These are phyloP conservation scores for Aphodius sticticus DNA, from an alignment of 2,888 invertebrate species.

Conservation along the genomic window DNA sequence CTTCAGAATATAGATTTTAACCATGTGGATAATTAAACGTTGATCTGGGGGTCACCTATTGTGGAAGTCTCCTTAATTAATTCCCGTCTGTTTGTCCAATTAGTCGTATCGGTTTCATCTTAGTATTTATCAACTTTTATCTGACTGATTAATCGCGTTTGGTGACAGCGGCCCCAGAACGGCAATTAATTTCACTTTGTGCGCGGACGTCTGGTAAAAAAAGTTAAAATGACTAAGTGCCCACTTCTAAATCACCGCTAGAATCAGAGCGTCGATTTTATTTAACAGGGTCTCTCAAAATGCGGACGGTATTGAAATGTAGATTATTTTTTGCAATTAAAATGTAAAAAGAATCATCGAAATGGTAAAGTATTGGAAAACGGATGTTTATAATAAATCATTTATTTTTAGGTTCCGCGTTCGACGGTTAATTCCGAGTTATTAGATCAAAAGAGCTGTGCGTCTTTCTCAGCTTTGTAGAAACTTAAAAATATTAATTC, in stretches of 20 bases:
- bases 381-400: too few relatives aligned
- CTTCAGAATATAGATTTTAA: background rate
- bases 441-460: too few relatives aligned
- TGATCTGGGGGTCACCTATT: background rate
- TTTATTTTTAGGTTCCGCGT: too few relatives aligned
- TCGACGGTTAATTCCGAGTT: too few relatives aligned
- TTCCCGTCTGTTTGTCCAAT: background rate
- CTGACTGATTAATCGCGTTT: background rate
- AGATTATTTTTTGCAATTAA: too few relatives aligned
- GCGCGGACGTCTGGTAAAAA: conserved; percentile 4
- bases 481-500: too few relatives aligned
- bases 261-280: background rate
- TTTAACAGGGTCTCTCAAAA: background rate
- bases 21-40: background rate
- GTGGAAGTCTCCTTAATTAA: background rate
- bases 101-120: background rate
- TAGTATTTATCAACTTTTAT: background rate
- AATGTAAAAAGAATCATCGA: too few relatives aligned
- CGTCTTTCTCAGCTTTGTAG: too few relatives aligned
- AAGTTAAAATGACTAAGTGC: background rate
- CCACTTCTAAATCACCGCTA: background rate
- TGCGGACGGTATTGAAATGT: background rate
- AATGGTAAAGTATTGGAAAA: too few relatives aligned
- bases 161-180: background rate
- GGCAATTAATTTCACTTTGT: conserved; percentile 4